Base-by-base conservation (phyloP, 2,113 vertebrate genomes). In the Proterorhinus semilunaris region DNA sequence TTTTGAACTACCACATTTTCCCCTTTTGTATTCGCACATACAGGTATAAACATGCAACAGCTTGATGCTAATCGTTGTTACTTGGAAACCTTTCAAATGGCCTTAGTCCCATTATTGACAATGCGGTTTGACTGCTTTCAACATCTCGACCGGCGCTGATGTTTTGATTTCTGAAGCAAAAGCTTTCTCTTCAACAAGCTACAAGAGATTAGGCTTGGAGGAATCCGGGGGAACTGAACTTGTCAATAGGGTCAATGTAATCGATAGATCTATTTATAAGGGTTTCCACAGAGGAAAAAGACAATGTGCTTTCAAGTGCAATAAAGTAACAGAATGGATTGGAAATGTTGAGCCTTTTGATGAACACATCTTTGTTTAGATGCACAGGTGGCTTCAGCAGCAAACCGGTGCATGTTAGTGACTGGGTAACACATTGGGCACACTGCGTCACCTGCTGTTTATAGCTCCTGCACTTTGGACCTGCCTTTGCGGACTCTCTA, bases 391-490 rank as follows among this genome's bases (percentile, higher is more conserved):
- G 75, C 65, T 65, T 67, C 63, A 36, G 27, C 13, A 8, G 44
- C 61, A 62, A 69, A 82, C 62, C 78, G 43, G 48, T 61, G 80
- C 69, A 75, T 59, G 72, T 69, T 51, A 36, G 27, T 36, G 27
- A 66, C 83, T 89, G 81, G 80, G 88, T 70, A 90, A 91, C 87
- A 90, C 45, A 21, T 66, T 79, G 74, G 74, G 66, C 66, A 72
- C 15, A 74, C 83, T 78, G 82, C 51, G 65, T 83, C 83, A 80
- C 79, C 64, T 72, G 53, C 72, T 69, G 63, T 74, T 78, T 72
- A 69, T 71, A 79, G 86, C 75, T 66, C 52, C 63, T 81, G 90
- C 46, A 85, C 90, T 90, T 88, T 91, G 87, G 78, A 88, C 88
- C 66, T 77, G 61, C 75, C 58, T 69, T 71, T 53, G 69, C n/a